Evolutionary conservation across 2,113 vertebrate species (phyloP), one percentile per base, ranked within the genome.

Genomic region (Micromys minutus): DNA sequence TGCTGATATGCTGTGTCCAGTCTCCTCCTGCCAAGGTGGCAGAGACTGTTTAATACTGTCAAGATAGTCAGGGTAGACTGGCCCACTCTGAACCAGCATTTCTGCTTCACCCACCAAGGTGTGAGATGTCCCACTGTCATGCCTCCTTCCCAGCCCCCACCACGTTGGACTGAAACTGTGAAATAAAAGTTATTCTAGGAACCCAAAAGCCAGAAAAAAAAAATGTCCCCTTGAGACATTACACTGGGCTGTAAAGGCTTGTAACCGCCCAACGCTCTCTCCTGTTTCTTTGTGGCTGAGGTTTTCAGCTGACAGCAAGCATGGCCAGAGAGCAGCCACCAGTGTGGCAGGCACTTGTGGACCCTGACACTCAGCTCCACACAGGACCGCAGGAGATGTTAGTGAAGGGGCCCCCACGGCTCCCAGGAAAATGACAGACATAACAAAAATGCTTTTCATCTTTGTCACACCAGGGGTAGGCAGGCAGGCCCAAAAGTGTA

Each of bases 401-500:
- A 17, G 90, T 63, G 39, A 79, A 67, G 63, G 77, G 36, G 80
- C 93, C 34, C 92, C 91, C 81, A 45, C 89, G 96, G 94, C 67
- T 93, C 89, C 92, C 95, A 95, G 83, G 87, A 89, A 95, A 91
- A 97, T 98, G 98, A 98, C 97, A 98, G 97, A 97, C 83, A n/a
- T 96, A 97, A 98, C 97, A 96, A 98, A 97, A 98, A 95, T 91
- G 96, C 96, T 97, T 98, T 98, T 98, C 93, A 98, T 99, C 98
- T 98, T 94, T 98, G 98, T 98, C 98, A 97, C 98, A 97, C 97
- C 61, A 67, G 81, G 96, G 96, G 97, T 97, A 98, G 98, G 96
- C 96, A 26, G 94, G 95, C 95, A 98, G 98, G 98, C 98, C 98
- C 98, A 97, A 98, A n/a, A 98, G 97, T 98, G 98, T 98, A 98